Evolutionary conservation across 2,888 invertebrate species (phyloP), one percentile per base, ranked within the genome.

Genomic region (Drosophila paramelanica): DNA sequence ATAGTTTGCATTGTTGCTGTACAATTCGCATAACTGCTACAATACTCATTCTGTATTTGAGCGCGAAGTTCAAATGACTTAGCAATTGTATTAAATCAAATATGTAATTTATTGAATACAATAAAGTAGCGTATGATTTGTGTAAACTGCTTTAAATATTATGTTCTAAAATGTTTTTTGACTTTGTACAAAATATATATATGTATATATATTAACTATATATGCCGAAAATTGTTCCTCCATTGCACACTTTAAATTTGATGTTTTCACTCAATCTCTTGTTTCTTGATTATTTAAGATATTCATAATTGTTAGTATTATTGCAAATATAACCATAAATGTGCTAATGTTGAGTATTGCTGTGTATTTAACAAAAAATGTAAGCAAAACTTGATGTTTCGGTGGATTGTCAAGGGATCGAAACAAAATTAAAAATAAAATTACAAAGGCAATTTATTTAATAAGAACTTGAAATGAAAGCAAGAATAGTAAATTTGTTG

Each of bases 211-310:
- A 53, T 73, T 81, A 75, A 66, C 55, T 74, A 67, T 88, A 77
- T 80, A 81, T 87, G 89, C 89, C 89, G 79, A 85, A 85, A 85
- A 85, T 89, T 85, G 89, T 85, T 85, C 88, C 89, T 80, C 76
- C 81, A 79, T 75, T 77, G 55, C 87, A 64, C 67, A 61, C 78
- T 71, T 65, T 45, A 65, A 58, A 50, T 77, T 76, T 68, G 55
- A 79, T 85, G 67, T 53, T 76, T 82, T 86, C 88, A 83, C 87
- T 83, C 88, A 79, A 52, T 77, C 52, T 75, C 52, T 46, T 77
- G 57, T 67, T 62, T 58, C 41, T 77, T 67, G 46, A 55, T 62
- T 58, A 60, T 59, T 65, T 66, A 2, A 64, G 60, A 59, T 64
- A 47, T 70, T 31, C 45, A 43, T 71, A 61, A 46, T 49, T 65